A percentile compares a stretch with the other conserved stretches of the same genome.
Evolutionary conservation across 2,797 vertebrate species (phyloP).

Genomic region (Argentina silus): DNA sequence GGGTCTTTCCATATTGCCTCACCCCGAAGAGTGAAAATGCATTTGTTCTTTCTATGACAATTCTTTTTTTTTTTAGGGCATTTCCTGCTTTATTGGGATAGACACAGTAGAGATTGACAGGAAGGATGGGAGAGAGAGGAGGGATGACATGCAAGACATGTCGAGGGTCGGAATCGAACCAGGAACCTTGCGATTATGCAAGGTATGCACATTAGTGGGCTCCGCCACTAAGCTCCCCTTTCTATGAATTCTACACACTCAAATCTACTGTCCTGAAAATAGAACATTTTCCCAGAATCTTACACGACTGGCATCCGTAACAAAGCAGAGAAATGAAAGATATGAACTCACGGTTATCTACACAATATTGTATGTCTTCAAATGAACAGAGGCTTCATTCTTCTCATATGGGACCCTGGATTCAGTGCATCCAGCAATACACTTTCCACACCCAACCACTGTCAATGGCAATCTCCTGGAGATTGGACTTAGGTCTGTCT

Average conservation of each 20-base stretch:
- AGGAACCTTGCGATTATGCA: too few species aligned
- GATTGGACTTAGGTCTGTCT: too few species aligned
- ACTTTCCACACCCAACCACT: neutral
- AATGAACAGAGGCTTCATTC: neutral
- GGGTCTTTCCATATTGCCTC: neutral
- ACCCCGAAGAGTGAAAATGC: too few species aligned
- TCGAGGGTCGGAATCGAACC: too few species aligned
- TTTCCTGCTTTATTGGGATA: too few species aligned
- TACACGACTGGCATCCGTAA: neutral
- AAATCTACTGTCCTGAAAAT: neutral
- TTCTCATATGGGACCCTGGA: neutral
- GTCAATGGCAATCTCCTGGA: neutral
- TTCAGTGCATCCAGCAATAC: neutral
- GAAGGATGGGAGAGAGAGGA: too few species aligned
- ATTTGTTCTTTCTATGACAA: too few species aligned
- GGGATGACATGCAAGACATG: too few species aligned
- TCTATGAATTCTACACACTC: neutral
- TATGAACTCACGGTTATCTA: neutral
- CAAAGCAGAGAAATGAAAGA: neutral
- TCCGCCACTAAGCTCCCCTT: too few species aligned
- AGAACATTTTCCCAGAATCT: slow-evolving; percentile 3
- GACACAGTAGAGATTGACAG: too few species aligned
- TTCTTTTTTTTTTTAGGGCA: neutral
- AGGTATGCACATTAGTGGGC: too few species aligned
- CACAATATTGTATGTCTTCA: neutral